Conservation (phyloP, 2,113 vertebrate genomes). For the Dromaius novaehollandiae region DNA sequence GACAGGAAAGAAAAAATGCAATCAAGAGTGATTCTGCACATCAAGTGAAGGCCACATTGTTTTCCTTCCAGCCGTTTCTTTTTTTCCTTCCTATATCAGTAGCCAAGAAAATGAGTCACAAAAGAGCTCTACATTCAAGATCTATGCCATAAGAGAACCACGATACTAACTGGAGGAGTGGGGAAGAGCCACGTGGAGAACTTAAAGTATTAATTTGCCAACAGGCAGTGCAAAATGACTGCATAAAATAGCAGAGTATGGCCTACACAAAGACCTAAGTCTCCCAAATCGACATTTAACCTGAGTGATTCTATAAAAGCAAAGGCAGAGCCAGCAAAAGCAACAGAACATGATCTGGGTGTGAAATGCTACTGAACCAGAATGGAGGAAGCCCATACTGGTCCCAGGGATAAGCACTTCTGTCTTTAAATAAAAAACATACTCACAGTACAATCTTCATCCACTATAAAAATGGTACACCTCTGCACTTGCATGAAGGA, state of each 20-base stretch:
- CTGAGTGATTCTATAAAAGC: not conserved
- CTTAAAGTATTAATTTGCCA: not conserved
- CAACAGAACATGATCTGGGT: not conserved
- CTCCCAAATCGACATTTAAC: not conserved
- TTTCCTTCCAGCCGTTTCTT: not conserved
- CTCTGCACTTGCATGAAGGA: slow-evolving; percentile 97
- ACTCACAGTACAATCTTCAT: slow-evolving; percentile 89
- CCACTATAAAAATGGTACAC: slow-evolving; percentile 93
- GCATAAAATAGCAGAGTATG: not conserved
- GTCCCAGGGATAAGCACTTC: not conserved
- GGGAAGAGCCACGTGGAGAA: not conserved
- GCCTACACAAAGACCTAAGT: not conserved
- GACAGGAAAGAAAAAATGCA: not conserved
- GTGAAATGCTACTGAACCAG: not conserved
- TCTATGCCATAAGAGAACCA: not conserved
- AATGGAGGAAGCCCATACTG: not conserved
- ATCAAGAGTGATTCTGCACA: not conserved
- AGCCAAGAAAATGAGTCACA: not conserved
- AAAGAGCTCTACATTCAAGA: not conserved
- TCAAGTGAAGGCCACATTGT: not conserved
- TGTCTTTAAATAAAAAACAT: not conserved
- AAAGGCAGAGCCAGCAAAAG: not conserved
- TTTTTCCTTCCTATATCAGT: not conserved
- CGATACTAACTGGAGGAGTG: too few species aligned
- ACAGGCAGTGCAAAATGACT: not conserved